phyloP scores from a whole-genome alignment of 2,797 vertebrate species.

The Sardinella longiceps region DNA sequence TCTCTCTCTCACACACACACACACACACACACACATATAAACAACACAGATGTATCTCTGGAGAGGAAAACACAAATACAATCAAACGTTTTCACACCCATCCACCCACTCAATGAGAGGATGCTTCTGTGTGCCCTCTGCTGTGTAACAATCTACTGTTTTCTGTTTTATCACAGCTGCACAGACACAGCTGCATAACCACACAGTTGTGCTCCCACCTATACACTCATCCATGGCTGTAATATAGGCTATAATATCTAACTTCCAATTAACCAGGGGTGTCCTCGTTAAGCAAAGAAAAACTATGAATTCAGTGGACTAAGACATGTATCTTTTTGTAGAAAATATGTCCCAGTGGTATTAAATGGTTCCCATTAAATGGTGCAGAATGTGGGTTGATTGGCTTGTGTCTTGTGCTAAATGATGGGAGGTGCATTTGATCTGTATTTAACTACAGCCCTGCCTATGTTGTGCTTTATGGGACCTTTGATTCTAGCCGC shows the following conservation, averaged over 20 bases:
- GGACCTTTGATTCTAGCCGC: conserved; percentile 4
- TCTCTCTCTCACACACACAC: conserved; percentile 15
- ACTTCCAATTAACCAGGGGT: background rate
- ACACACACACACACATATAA: background rate
- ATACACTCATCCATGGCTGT: background rate
- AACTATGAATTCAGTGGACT: no score
- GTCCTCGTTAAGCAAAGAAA: no score
- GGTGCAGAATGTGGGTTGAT: no score
- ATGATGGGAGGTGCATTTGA: no score
- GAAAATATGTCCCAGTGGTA: no score
- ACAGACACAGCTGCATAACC: background rate
- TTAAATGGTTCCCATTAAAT: no score
- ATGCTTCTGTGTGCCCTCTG: background rate
- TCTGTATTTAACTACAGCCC: no score
- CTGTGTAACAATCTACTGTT: background rate
- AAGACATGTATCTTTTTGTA: no score
- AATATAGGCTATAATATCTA: background rate
- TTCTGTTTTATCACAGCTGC: background rate
- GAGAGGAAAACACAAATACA: background rate
- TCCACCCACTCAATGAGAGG: background rate
- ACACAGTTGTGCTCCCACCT: background rate
- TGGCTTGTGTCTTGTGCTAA: no score
- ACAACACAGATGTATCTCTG: background rate
- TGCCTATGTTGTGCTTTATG: no score
- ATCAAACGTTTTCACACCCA: background rate